These are phyloP conservation scores for Ameiurus melas DNA, from an alignment of 2,113 vertebrate genomes.

Conservation along the genomic window DNA sequence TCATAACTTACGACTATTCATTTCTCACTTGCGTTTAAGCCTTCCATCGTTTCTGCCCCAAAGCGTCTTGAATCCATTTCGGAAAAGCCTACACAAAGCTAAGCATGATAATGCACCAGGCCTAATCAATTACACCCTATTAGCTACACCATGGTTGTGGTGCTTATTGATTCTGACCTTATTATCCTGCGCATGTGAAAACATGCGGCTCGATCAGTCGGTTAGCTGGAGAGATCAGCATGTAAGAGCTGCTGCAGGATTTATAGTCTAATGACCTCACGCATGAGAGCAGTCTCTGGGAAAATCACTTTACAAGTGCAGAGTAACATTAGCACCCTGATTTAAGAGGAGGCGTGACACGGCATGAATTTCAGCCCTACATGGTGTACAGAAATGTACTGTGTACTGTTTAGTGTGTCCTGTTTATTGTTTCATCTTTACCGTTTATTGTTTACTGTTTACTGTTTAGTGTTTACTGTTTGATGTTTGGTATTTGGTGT, in stretches of 20 bases:
- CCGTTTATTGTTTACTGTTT: not conserved
- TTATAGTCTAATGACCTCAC: conserved; percentile 20
- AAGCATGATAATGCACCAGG: not conserved
- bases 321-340: not conserved
- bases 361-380: not conserved
- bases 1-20: not conserved
- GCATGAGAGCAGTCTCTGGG: not conserved
- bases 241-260: not conserved
- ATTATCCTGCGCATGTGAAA: conserved; percentile 6
- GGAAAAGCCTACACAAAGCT: not conserved
- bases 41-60: not conserved
- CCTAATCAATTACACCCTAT: conserved; percentile 40
- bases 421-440: not conserved
- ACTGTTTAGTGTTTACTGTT: not conserved
- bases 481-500: not conserved
- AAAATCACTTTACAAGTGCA: not conserved
- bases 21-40: not conserved
- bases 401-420: not conserved
- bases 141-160: conserved; percentile 10
- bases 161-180: not conserved
- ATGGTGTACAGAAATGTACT: not conserved
- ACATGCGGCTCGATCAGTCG: not conserved
- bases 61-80: not conserved
- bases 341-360: not conserved
- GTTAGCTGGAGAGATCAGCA: not conserved